Percentiles rank a stretch among this genome's conserved stretches.
Conservation (phyloP, 2,113 vertebrate genomes). For the Salvelinus namaycush region DNA sequence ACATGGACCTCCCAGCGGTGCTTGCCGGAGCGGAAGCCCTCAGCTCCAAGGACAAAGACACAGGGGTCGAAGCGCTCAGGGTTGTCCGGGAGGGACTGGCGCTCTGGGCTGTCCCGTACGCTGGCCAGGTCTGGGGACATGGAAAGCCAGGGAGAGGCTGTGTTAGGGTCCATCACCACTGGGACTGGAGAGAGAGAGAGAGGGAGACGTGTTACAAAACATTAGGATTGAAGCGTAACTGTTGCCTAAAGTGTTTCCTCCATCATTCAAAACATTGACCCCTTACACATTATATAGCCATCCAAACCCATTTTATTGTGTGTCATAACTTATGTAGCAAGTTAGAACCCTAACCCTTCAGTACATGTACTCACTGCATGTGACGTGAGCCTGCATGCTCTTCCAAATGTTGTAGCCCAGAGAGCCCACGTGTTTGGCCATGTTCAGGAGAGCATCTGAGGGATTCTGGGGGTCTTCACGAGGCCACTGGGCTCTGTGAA, state of each 20-base stretch:
- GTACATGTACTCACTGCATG: constrained; percentile 62
- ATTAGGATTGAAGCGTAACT: too few relatives aligned
- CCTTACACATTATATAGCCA: too few relatives aligned
- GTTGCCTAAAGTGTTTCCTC: too few relatives aligned
- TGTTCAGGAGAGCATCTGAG: constrained; percentile 54
- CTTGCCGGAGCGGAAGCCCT: constrained; percentile 69
- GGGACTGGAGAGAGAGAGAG: constrained; percentile 57
- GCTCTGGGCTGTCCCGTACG: constrained; percentile 62
- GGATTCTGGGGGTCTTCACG: constrained; percentile 41
- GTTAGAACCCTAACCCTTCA: background rate
- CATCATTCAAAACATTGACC: background rate
- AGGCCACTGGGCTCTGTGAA: constrained; percentile 65
- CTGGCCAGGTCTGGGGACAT: constrained; percentile 56
- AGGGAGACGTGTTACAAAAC: background rate
- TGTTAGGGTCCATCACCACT: constrained; percentile 72
- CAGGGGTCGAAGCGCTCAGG: constrained; percentile 74
- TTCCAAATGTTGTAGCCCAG: constrained; percentile 74
- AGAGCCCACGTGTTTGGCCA: constrained; percentile 68
- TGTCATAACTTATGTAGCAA: background rate
- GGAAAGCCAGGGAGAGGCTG: constrained; percentile 70
- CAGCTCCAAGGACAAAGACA: constrained; percentile 69
- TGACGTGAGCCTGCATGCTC: constrained; percentile 60
- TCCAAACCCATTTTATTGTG: too few relatives aligned
- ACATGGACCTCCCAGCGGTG: constrained; percentile 75
- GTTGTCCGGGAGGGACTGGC: constrained; percentile 62